A percentile compares a stretch with the other conserved stretches of the same genome.
These are phyloP conservation scores for Macrobrachium rosenbergii DNA, from an alignment of 1,140 invertebrate genomes.

Conservation along the genomic window DNA sequence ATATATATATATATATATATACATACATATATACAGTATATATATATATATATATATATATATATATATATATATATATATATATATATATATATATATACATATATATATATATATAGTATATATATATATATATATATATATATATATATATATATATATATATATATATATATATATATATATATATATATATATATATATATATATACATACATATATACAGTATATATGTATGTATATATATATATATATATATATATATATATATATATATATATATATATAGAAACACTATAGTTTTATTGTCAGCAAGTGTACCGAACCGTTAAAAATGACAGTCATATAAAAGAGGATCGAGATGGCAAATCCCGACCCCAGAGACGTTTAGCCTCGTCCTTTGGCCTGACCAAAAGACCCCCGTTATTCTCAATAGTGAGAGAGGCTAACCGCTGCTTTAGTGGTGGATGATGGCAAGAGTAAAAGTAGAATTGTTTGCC, in stretches of 20 bases:
- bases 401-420: too few relatives aligned
- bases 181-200: neutral
- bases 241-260: constrained; percentile 22
- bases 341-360: too few relatives aligned
- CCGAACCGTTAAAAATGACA: too few relatives aligned
- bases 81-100: constrained; percentile 20
- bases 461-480: too few relatives aligned
- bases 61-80: constrained; percentile 17
- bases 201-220: constrained; percentile 15
- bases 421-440: too few relatives aligned
- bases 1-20: constrained; percentile 22
- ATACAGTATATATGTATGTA: constrained; percentile 4
- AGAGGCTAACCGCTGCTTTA: too few relatives aligned
- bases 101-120: constrained; percentile 7
- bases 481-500: too few relatives aligned
- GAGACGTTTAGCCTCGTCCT: too few relatives aligned
- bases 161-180: constrained; percentile 6
- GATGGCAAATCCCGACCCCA: too few relatives aligned
- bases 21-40: constrained; percentile 3
- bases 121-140: constrained; percentile 9
- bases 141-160: constrained; percentile 17
- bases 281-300: too few relatives aligned
- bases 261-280: constrained; percentile 9
- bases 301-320: too few relatives aligned
- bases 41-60: constrained; percentile 19